Percentiles rank a stretch among this genome's conserved stretches.
These are phyloP conservation scores for Mustela lutreola DNA, from an alignment of 2,113 vertebrate species.

Conservation along the genomic window DNA sequence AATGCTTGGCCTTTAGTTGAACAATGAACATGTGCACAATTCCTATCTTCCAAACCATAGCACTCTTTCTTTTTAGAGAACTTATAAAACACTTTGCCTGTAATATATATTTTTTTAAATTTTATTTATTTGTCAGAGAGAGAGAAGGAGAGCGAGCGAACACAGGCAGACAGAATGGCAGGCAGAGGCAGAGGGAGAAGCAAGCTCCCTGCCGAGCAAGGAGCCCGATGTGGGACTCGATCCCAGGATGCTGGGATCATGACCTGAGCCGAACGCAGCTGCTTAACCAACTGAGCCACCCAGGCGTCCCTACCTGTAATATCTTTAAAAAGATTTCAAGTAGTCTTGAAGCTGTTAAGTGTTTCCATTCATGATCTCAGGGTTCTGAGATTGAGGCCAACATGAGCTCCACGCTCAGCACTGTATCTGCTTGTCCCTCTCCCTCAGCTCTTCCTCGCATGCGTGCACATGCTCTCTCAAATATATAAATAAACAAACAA, in stretches of 20 bases:
- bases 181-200: too few species aligned
- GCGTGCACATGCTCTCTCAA: not conserved
- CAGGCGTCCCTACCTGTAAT: not conserved
- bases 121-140: too few species aligned
- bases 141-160: too few species aligned
- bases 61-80: constrained; percentile 9
- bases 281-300: too few species aligned
- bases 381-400: not conserved
- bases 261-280: too few species aligned
- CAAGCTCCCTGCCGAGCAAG: too few species aligned
- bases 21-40: not conserved
- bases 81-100: not conserved
- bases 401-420: not conserved
- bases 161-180: too few species aligned
- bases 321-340: not conserved
- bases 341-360: not conserved
- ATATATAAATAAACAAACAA: not conserved
- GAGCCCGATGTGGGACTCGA: too few species aligned
- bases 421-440: not conserved
- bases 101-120: not conserved
- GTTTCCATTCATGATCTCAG: not conserved
- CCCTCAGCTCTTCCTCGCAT: not conserved
- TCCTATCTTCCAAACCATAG: not conserved
- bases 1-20: not conserved
- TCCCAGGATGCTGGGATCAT: too few species aligned